Evolutionary conservation across 1,140 invertebrate species (phyloP), one percentile per base, ranked within the genome.

Genomic region (Dreissena polymorpha): DNA sequence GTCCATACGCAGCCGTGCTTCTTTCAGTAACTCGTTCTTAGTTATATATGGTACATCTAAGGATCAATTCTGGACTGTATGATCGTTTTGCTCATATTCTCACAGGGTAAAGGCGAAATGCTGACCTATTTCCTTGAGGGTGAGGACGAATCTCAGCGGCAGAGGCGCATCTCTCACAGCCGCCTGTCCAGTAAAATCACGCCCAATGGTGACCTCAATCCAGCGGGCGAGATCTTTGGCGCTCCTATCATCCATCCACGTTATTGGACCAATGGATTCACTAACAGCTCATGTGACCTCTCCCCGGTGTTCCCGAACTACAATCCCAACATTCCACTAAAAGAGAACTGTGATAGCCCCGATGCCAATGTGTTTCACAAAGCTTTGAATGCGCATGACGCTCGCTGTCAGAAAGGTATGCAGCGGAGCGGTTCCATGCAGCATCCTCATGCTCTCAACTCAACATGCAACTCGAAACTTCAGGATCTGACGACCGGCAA

Each of bases 61-160:
- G 21, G 12, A 25, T 29, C 7, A 69, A 69, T 3, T 16, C 27
- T 69, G 67, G n/a, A 0, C 27, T 69, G 3, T 21, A 2, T 25
- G n/a, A 69, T 69, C 1, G 1, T 5, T 69, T 23, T 69, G 21
- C 8, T 53, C 53, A 10, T 88, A 75, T 57, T 16, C 57, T 73
- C 75, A 2, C 86, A 92, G 91, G 91, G 91, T n/a, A 91, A 91
- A 82, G 91, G 91, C 13, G 87, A 89, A 76, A 79, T 88, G 84
- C 73, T 86, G 21, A 92, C 91, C 13, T 92, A 91, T 78, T 92
- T 90, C 65, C 75, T 92, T 18, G 69, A 85, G n/a, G 84, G 87
- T 8, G 90, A 91, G 76, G 90, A 92, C 68, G 71, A 53, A 7
- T 55, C 72, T 3, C 81, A 89, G 10, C 63, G 89, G 29, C 60